A percentile compares a stretch with the other conserved stretches of the same genome.
phyloP scores from a whole-genome alignment of 2,797 vertebrate genomes.

The Alectoris magna region DNA sequence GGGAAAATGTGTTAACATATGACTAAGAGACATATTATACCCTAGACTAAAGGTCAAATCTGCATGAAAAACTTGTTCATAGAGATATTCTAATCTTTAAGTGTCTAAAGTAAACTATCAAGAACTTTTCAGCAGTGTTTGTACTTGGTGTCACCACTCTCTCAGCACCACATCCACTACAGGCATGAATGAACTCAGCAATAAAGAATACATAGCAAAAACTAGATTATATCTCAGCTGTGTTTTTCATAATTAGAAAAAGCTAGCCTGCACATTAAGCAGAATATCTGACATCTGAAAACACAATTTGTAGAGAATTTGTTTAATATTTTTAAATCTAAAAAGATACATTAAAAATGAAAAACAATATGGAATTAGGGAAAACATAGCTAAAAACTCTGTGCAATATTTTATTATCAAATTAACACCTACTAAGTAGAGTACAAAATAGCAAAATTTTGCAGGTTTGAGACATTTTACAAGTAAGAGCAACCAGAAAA shows the following conservation, averaged over 20 bases:
- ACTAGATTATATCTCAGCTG: conserved; percentile 65
- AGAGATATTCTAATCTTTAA: conserved; percentile 77
- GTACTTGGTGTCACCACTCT: conserved; percentile 78
- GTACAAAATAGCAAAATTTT: neutral
- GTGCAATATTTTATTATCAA: neutral
- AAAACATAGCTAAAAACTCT: neutral
- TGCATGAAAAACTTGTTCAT: conserved; percentile 68
- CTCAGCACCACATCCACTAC: conserved; percentile 74
- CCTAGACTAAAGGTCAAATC: conserved; percentile 75
- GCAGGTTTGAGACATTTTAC: neutral
- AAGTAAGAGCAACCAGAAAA: neutral
- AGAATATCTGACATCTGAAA: conserved; percentile 20
- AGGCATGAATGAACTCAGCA: conserved; percentile 59
- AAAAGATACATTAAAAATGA: neutral
- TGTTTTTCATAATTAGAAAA: conserved; percentile 47
- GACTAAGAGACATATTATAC: conserved; percentile 65
- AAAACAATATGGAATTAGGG: neutral
- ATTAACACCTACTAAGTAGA: neutral
- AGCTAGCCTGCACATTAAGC: conserved; percentile 6
- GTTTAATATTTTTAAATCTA: neutral
- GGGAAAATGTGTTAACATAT: conserved; percentile 53
- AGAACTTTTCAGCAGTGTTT: conserved; percentile 77
- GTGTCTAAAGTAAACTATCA: conserved; percentile 77
- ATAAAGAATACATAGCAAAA: conserved; percentile 56
- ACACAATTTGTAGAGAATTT: neutral